Percentiles rank a stretch among this genome's conserved stretches.
These are phyloP conservation scores for Hyposoter didymator DNA, from an alignment of 2,888 invertebrate genomes.

Conservation along the genomic window DNA sequence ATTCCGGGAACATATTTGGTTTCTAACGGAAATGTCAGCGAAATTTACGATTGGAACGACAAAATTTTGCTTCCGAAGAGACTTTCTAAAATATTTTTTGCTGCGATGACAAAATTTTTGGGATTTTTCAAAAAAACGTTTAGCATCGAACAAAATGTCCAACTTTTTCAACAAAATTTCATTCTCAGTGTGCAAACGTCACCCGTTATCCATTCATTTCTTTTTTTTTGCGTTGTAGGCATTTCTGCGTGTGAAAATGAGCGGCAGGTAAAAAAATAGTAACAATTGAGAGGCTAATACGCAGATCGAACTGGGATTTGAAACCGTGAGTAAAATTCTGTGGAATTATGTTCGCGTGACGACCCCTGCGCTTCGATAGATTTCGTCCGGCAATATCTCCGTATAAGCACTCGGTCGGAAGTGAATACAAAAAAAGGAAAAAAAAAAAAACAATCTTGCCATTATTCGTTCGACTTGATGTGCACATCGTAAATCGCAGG, in stretches of 20 bases:
- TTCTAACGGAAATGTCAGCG: no score
- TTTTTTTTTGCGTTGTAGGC: neutral
- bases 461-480: slow-evolving; percentile 27
- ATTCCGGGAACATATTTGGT: no score
- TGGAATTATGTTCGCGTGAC: slow-evolving; percentile 25
- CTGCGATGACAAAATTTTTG: no score
- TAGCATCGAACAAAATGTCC: no score
- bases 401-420: neutral
- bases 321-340: slow-evolving; percentile 45
- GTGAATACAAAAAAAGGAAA: neutral
- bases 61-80: no score
- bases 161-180: no score
- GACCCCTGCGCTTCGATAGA: slow-evolving; percentile 4
- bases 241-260: slow-evolving; percentile 15
- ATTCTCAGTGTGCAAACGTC: no score
- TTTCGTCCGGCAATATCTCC: slow-evolving; percentile 12
- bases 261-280: slow-evolving; percentile 1
- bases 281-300: neutral
- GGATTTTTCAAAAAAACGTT: no score
- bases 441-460: slow-evolving; percentile 44
- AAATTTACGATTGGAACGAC: no score
- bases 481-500: slow-evolving; percentile 17
- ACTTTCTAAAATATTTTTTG: no score
- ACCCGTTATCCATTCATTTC: neutral
- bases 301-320: neutral